Evolutionary conservation across 1,140 invertebrate genomes (phyloP), one percentile per base, ranked within the genome.

Genomic region (Ceratosolen solmsi): DNA sequence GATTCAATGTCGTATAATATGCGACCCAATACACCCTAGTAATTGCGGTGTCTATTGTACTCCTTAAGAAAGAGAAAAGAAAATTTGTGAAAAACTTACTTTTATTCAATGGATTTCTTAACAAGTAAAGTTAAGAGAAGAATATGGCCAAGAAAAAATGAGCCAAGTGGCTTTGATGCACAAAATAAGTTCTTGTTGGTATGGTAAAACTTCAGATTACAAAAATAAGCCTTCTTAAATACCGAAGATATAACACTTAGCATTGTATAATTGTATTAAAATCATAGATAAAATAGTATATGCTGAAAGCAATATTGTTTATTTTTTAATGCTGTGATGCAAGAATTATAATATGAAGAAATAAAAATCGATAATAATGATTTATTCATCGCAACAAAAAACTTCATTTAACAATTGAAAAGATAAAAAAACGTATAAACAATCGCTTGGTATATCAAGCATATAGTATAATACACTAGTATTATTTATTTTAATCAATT

Each of bases 21-120:
- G 51, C n/a, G 25, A 20, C 2, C 76, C 41, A 46, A 79, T 79
- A 79, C 17, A 41, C 76, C 20, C 2, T 7, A 5, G 9, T 20
- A 22, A 22, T 27, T 38, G n/a, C 46, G 41, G 38, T n/a, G 5
- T 2, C 30, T 22, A 30, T n/a, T 76, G 15, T 68, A 36, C 65
- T 68, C 8, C 27, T 38, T 38, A 2, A 68, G 4, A 22, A 68
- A 36, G 22, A 9, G 17, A 38, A 22, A 68, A 4, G 51, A 74
- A n/a, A 9, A 11, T 2, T 8, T 25, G 20, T 72, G 51, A 81
- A 70, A 58, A 77, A 71, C 80, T n/a, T n/a, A n/a, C n/a, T 81
- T 87, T 89, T 85, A 89, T 89, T 89, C 86, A 87, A 85, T 84
- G 85, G 86, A 88, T 89, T 89, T 88, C 87, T 89, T 90, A 90